Conservation (phyloP, 2,888 invertebrate species). For the Itoplectis maculator region DNA sequence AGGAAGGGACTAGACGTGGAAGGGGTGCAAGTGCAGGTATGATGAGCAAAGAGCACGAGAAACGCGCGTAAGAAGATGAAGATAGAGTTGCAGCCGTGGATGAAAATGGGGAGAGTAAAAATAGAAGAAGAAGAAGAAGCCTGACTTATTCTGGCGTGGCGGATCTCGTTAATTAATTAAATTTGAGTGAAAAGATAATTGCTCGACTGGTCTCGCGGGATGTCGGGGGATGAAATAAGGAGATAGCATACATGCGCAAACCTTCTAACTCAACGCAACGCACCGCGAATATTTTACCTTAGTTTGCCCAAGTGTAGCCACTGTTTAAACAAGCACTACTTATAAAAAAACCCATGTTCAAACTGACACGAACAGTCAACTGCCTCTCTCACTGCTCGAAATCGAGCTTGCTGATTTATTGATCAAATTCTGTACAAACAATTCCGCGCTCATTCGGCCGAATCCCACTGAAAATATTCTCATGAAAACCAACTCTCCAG, state of each 20-base stretch:
- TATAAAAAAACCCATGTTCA: too few relatives aligned
- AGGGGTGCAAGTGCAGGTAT: conserved; percentile 9
- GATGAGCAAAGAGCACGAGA: conserved; percentile 15
- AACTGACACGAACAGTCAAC: too few relatives aligned
- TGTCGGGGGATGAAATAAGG: conserved; percentile 2
- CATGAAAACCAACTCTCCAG: not conserved
- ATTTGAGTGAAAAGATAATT: conserved; percentile 68
- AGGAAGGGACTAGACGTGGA: not conserved
- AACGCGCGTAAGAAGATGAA: conserved; percentile 61
- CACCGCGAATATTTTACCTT: conserved; percentile 17
- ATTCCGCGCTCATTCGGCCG: not conserved
- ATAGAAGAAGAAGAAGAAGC: conserved; percentile 33
- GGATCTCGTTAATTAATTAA: conserved; percentile 77
- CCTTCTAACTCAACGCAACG: conserved; percentile 3
- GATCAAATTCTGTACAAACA: not conserved
- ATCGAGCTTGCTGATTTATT: not conserved
- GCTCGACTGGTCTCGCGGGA: conserved; percentile 37
- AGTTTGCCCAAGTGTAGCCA: conserved; percentile 2
- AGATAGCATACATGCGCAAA: not conserved
- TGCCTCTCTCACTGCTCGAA: too few relatives aligned
- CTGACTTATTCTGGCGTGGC: conserved; percentile 44
- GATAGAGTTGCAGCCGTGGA: conserved; percentile 35
- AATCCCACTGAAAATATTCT: not conserved
- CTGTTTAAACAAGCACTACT: conserved; percentile 8
- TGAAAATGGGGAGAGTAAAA: conserved; percentile 23